A percentile compares a stretch with the other conserved stretches of the same genome.
These are phyloP conservation scores for Microctenopoma stevenorrisi DNA, from an alignment of 2,797 vertebrate genomes.

Conservation along the genomic window DNA sequence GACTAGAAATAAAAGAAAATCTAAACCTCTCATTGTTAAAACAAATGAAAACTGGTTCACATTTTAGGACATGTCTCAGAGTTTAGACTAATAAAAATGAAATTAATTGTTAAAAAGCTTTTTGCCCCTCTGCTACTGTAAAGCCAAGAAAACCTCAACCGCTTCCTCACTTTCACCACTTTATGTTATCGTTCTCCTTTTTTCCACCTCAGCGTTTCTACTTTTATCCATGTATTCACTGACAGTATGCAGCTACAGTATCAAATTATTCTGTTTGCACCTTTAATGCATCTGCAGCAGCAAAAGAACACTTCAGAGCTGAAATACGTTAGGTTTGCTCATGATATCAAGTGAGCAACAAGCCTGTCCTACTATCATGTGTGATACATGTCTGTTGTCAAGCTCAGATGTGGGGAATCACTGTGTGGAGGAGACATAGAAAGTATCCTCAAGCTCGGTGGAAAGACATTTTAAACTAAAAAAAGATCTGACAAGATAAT, in stretches of 20 bases:
- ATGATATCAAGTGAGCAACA: constrained; percentile 13
- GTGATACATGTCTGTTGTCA: background rate
- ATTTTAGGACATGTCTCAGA: background rate
- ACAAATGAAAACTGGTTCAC: constrained; percentile 39
- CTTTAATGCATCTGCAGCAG: constrained; percentile 34
- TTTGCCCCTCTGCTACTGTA: background rate
- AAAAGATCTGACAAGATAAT: constrained; percentile 36
- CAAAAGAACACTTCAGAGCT: constrained; percentile 30
- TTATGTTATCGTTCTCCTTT: constrained; percentile 16
- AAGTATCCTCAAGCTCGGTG: constrained; percentile 10
- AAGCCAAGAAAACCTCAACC: constrained; percentile 1
- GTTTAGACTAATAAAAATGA: background rate
- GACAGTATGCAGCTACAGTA: constrained; percentile 9
- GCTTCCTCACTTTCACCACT: constrained; percentile 9
- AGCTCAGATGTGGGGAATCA: constrained; percentile 13
- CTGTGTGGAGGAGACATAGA: background rate
- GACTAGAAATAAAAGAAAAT: constrained; percentile 6
- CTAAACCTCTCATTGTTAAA: constrained; percentile 36
- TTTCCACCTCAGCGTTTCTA: constrained; percentile 9
- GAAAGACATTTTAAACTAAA: constrained; percentile 1
- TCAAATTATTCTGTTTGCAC: constrained; percentile 12
- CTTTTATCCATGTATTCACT: background rate
- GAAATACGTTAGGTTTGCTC: constrained; percentile 16
- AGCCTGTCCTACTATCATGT: constrained; percentile 13
- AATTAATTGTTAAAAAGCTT: constrained; percentile 3